phyloP scores from a whole-genome alignment of 1,140 invertebrate genomes.

The Eupristina koningsbergeri region DNA sequence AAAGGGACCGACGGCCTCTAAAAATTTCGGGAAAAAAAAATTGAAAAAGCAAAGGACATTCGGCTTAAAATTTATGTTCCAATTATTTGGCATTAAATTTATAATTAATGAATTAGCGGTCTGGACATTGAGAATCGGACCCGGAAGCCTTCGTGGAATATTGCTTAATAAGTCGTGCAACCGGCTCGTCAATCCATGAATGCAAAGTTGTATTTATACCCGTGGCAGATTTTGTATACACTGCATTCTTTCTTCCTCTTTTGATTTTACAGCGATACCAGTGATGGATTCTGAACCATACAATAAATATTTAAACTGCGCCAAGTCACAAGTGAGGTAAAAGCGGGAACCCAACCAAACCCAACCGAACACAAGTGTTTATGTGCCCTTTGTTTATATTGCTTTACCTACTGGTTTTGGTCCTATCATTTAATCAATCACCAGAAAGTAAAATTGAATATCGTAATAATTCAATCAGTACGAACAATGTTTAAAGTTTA shows the following conservation, averaged over 20 bases:
- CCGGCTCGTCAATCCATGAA: neutral
- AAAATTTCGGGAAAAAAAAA: too few relatives aligned
- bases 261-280: neutral
- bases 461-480: too few relatives aligned
- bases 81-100: too few relatives aligned
- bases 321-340: neutral
- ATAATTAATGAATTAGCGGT: slow-evolving; percentile 6
- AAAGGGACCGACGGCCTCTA: too few relatives aligned
- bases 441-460: neutral
- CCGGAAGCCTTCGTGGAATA: neutral
- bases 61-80: neutral
- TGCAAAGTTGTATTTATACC: neutral
- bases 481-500: too few relatives aligned
- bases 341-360: neutral
- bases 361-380: neutral
- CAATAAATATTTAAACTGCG: slow-evolving; percentile 31
- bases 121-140: neutral
- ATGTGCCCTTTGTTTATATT: neutral
- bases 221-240: neutral
- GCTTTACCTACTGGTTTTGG: neutral
- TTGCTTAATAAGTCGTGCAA: slow-evolving; percentile 5
- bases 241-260: neutral
- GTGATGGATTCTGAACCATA: neutral
- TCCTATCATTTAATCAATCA: neutral
- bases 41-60: too few relatives aligned